Evolutionary conservation across 2,888 invertebrate genomes (phyloP).

Genomic region (Watsonalla binaria): DNA sequence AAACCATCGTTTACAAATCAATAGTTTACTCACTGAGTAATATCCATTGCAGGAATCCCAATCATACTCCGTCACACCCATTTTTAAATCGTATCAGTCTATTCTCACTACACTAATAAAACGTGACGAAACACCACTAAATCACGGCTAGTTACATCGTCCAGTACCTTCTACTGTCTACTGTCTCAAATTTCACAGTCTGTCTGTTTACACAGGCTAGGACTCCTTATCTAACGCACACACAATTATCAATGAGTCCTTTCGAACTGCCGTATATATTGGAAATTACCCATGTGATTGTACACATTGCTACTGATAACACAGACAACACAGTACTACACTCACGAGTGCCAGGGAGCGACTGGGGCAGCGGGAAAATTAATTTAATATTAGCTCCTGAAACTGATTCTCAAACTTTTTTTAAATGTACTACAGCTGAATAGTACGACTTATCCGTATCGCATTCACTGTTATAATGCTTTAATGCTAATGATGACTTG

Average conservation of each 20-base stretch:
- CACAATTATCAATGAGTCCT: slow-evolving; percentile 60
- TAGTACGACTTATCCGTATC: slow-evolving; percentile 19
- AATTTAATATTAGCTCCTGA: slow-evolving; percentile 73
- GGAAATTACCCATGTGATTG: slow-evolving; percentile 47
- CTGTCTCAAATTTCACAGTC: slow-evolving; percentile 22
- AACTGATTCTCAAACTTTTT: slow-evolving; percentile 56
- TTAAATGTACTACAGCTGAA: not conserved
- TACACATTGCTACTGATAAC: slow-evolving; percentile 51
- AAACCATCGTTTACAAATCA: slow-evolving; percentile 4
- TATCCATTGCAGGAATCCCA: slow-evolving; percentile 72
- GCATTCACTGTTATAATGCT: slow-evolving; percentile 20
- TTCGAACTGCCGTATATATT: slow-evolving; percentile 46
- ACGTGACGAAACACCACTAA: slow-evolving; percentile 36
- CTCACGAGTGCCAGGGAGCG: slow-evolving; percentile 61
- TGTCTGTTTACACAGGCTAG: slow-evolving; percentile 29
- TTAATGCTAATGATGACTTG: slow-evolving; percentile 13
- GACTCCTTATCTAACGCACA: slow-evolving; percentile 64
- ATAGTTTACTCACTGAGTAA: slow-evolving; percentile 60
- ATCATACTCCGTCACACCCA: slow-evolving; percentile 72
- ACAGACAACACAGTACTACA: slow-evolving; percentile 44
- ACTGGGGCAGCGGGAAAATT: slow-evolving; percentile 72
- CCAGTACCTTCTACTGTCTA: slow-evolving; percentile 26
- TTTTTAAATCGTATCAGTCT: slow-evolving; percentile 45
- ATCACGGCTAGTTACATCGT: slow-evolving; percentile 35
- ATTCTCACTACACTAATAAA: slow-evolving; percentile 35